Percentiles rank a stretch among this genome's conserved stretches.
phyloP scores from a whole-genome alignment of 2,888 invertebrate species.

The Diploptera punctata region DNA sequence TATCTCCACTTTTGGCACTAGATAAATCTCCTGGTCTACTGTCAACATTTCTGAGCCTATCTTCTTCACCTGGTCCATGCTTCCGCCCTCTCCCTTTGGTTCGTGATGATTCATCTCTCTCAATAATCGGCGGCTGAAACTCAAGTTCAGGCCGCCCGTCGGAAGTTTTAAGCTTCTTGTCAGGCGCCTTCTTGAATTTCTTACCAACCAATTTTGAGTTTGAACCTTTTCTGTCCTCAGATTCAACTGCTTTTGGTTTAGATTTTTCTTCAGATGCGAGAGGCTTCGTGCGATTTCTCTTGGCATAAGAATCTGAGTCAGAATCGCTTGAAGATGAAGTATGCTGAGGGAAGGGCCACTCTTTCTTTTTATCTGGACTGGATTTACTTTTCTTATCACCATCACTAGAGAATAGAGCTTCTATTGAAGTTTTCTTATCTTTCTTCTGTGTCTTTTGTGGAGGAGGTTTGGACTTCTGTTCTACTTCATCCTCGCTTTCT shows the following conservation, averaged over 20 bases:
- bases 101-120: constrained; percentile 75
- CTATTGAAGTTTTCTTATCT: constrained; percentile 29
- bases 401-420: constrained; percentile 2
- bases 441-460: constrained; percentile 32
- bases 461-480: constrained; percentile 48
- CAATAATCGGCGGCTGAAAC: constrained; percentile 74
- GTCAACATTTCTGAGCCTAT: constrained; percentile 72
- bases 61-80: constrained; percentile 54
- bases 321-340: constrained; percentile 64
- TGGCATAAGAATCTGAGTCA: constrained; percentile 54
- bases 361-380: constrained; percentile 48
- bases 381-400: constrained; percentile 28
- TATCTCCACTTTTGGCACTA: constrained; percentile 62
- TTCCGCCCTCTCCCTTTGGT: constrained; percentile 46
- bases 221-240: constrained; percentile 27
- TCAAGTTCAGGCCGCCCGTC: constrained; percentile 76
- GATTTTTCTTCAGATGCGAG: constrained; percentile 50
- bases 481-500: constrained; percentile 63
- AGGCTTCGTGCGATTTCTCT: constrained; percentile 51
- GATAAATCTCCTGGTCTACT: constrained; percentile 68
- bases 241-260: constrained; percentile 34
- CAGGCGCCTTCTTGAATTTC: constrained; percentile 71
- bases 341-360: constrained; percentile 75
- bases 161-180: constrained; percentile 86
- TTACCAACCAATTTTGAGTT: constrained; percentile 52